phyloP scores from a whole-genome alignment of 2,113 vertebrate species.

The Taurulus bubalis region DNA sequence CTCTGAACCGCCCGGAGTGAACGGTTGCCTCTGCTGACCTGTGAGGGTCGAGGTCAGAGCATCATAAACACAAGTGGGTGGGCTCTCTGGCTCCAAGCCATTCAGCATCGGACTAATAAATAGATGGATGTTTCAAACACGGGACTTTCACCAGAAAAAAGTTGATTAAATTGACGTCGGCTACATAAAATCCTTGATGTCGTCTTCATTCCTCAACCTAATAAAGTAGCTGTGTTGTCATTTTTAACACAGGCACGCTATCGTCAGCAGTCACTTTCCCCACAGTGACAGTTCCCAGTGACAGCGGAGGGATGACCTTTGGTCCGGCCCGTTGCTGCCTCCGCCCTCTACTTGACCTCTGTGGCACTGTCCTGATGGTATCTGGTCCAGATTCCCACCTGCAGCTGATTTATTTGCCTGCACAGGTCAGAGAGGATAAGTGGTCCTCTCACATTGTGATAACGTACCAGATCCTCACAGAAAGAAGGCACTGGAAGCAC shows the following conservation, averaged over 20 bases:
- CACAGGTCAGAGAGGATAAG: neutral
- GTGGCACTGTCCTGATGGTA: neutral
- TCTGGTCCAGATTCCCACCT: slow-evolving; percentile 2
- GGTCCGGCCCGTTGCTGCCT: slow-evolving; percentile 4
- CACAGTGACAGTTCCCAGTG: neutral
- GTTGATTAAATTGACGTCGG: no score
- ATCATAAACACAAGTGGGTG: no score
- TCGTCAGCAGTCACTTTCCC: neutral
- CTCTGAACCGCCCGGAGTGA: neutral
- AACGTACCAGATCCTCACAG: neutral
- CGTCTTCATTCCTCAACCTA: no score
- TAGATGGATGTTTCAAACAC: no score
- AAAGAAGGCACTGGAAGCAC: neutral
- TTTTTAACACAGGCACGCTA: no score
- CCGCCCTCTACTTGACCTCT: slow-evolving; percentile 28
- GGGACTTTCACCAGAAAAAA: no score
- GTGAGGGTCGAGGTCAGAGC: no score
- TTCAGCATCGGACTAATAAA: no score
- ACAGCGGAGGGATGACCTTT: neutral
- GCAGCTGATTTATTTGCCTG: slow-evolving; percentile 10
- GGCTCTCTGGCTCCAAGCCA: no score
- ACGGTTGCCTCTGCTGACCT: no score
- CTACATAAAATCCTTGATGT: no score
- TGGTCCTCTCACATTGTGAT: neutral
- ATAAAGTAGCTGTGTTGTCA: no score